Evolutionary conservation across 2,113 vertebrate species (phyloP).

Genomic region (Camelus dromedarius): DNA sequence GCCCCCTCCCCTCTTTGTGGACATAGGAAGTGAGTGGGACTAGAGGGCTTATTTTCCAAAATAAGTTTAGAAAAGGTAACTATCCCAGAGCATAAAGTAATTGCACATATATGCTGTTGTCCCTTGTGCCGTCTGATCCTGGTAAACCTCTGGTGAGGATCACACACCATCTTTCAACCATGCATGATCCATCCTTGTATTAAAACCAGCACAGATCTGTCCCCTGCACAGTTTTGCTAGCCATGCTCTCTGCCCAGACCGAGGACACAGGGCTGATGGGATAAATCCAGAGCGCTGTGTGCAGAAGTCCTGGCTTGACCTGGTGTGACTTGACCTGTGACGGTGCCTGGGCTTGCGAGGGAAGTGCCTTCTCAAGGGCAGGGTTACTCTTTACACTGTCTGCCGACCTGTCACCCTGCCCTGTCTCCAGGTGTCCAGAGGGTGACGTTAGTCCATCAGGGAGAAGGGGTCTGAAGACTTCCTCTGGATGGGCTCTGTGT

Average conservation of each 20-base stretch:
- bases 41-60: neutral
- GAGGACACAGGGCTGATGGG: constrained; percentile 78
- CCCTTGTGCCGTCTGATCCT: constrained; percentile 57
- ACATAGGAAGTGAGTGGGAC: neutral
- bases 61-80: constrained; percentile 51
- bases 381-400: neutral
- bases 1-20: neutral
- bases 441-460: neutral
- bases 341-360: constrained; percentile 18
- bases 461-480: neutral
- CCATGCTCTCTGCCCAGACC: constrained; percentile 48
- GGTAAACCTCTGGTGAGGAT: constrained; percentile 76
- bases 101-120: constrained; percentile 46
- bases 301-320: constrained; percentile 80
- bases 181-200: neutral
- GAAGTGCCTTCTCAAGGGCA: constrained; percentile 73
- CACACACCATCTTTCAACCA: constrained; percentile 46
- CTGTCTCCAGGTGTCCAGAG: neutral
- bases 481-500: neutral
- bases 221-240: neutral
- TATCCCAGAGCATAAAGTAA: constrained; percentile 50
- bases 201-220: constrained; percentile 34
- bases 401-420: rapidly evolving
- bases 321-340: constrained; percentile 81
- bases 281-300: constrained; percentile 73